Conservation (phyloP, 2,797 vertebrate species). For the Nannoperca obscura region DNA sequence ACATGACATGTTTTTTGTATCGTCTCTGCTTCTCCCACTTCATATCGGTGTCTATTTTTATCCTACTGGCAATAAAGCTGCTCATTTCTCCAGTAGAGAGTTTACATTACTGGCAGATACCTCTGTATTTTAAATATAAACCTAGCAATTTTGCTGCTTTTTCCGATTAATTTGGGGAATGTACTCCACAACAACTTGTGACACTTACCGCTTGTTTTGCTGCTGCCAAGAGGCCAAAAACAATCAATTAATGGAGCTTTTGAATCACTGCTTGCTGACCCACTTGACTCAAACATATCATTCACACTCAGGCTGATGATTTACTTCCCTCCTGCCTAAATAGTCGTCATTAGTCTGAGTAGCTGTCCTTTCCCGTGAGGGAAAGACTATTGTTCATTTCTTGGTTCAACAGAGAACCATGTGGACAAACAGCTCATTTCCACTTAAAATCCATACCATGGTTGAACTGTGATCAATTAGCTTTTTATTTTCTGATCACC, state of each 20-base stretch:
- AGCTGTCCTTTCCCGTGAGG: constrained; percentile 19
- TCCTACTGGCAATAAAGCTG: neutral
- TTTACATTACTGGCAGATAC: neutral
- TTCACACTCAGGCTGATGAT: constrained; percentile 67
- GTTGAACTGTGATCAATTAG: neutral
- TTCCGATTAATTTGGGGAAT: neutral
- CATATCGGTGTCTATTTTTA: neutral
- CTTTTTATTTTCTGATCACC: neutral
- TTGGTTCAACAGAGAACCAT: neutral
- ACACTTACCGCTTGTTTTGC: neutral
- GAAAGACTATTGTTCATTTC: constrained; percentile 37
- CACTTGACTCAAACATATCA: constrained; percentile 20
- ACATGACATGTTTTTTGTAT: neutral
- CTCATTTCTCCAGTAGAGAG: neutral
- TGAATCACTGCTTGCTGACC: constrained; percentile 1
- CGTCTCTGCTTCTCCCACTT: neutral
- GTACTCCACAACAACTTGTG: neutral
- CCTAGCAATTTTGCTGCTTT: neutral
- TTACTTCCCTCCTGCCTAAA: constrained; percentile 49
- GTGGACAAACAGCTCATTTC: neutral
- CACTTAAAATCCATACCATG: neutral
- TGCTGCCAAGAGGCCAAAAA: too few relatives aligned
- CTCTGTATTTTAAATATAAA: too few relatives aligned
- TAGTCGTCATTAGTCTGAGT: constrained; percentile 37
- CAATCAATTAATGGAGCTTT: neutral